Evolutionary conservation across 2,888 invertebrate genomes (phyloP), one percentile per base, ranked within the genome.

Genomic region (Atherix ibis): DNA sequence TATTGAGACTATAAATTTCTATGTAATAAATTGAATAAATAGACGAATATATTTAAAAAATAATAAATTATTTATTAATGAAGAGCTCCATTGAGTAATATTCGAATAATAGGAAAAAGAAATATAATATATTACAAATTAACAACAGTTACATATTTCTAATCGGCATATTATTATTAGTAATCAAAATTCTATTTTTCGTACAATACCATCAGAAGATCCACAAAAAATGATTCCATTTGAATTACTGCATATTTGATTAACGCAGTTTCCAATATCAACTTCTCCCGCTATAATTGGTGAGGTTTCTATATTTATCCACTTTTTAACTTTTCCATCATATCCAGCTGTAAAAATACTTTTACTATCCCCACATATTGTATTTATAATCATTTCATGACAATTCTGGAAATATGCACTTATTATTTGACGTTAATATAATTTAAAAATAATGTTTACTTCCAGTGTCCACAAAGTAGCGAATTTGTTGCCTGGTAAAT

Each of bases 341-440:
- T 54, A 62, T 26, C 61, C 62, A 15, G 53, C 60, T 8, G 56
- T 52, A 41, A 53, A 61, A 17, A 61, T 29, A 24, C 34, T 29
- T 13, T 45, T 39, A 1, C 54, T 56, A 31, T 48, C 44, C 2
- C 54, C 56, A 29, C 53, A 53, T 29, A 62, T 48, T 12, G 50
- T 44, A 34, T 53, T 60, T 6, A 62, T 49, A 31, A 62, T 61
- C 54, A 57, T 48, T 36, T 58, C 56, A 39, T 62, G 62, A 14
- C 54, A 53, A 35, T 58, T 44, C 61, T 62, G 28, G 25, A 5
- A 36, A 40, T 19, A n/a, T n/a, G n/a, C n/a, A n/a, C n/a, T n/a
- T n/a, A n/a, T n/a, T n/a, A n/a, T n/a, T n/a, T n/a, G n/a, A n/a
- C n/a, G n/a, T n/a, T n/a, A n/a, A n/a, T n/a, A n/a, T n/a, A n/a